Base-by-base conservation (phyloP, 2,113 vertebrate genomes). In the Australoheros scitulus region DNA sequence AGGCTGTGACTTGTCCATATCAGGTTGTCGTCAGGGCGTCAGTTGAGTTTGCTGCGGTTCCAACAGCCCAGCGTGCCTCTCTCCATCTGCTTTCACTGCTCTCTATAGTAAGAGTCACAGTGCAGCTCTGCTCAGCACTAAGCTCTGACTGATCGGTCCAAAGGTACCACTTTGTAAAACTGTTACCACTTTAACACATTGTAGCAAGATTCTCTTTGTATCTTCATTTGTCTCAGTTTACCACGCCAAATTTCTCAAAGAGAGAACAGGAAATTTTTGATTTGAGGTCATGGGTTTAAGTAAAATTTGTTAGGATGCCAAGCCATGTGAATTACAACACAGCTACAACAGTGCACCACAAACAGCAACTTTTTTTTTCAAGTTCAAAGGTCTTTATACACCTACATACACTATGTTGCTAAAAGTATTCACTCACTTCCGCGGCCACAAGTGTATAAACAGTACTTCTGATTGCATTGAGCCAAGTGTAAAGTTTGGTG, bases 1-100 rank as follows among this genome's bases (percentile, higher is more conserved):
- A 88, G 26, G 92, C 70, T 81, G 81, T 7, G 36, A 82, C 90
- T 77, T 83, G 92, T 43, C 50, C 41, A 5, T 14, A 29, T 84
- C 47, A 65, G 38, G 82, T 83, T 79, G 83, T 79, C 24, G 63
- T 86, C 63, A 76, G 77, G 34, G 72, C 76, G 14, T 80, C 61
- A 83, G 32, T 20, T 84, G 80, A 80, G 75, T 50, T 79, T 50
- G 85, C 70, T 85, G 85, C 75, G 77, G 59, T 9, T 38, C 79
- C 26, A 83, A 80, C 75, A 76, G 79, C 14, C 55, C 43, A 17
- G 5, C 26, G 50, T 56, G 77, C 34, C 63, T 41, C 26, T 20
- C 58, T 10, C 36, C 61, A 11, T 13, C 22, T 60, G n/a, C 64
- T 68, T 26, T 26, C 3, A 61, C 79, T 11, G 14, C 4, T 82